Base-by-base conservation (phyloP, 2,797 vertebrate genomes). In the Vespertilio murinus region DNA sequence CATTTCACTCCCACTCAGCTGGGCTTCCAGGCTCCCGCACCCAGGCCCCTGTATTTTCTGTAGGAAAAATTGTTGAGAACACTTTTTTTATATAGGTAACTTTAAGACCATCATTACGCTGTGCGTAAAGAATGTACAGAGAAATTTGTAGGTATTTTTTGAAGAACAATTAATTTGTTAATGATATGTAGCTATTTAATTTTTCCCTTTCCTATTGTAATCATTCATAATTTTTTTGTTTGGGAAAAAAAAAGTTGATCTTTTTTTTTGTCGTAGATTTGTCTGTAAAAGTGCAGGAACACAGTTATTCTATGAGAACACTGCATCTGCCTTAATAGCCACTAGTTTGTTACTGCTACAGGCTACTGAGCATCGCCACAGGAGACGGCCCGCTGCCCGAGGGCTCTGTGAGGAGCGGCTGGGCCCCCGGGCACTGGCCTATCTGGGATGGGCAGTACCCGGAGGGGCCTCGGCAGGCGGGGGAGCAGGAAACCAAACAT, bases 101-200 rank as follows among this genome's bases (percentile, higher is more conserved):
- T 99, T 98, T 99, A 99, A 99, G 99, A 99, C 99, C 99, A 99
- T 99, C 99, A 98, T 99, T 99, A 99, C 99, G 99, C 99, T 99
- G 99, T 99, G 99, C 99, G 99, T 99, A 99, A 99, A 98, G 99
- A 99, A 99, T 99, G 99, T 99, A 99, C 99, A 99, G 99, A 99
- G 99, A 99, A 99, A 99, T 99, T 99, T 98, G 98, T 99, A 99
- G 99, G 99, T 99, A 99, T 99, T 99, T 99, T 99, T 99, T 99
- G 99, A 99, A 99, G 99, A 99, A 99, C 99, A 99, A 99, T 99
- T 99, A 99, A 99, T 99, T 99, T 99, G 99, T 99, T 99, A 99
- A 99, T 99, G 99, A 99, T 99, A 99, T 99, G 99, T 99, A 99
- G 99, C 99, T 99, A 99, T 99, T 99, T 99, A 99, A 99, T 99